These are phyloP conservation scores for Clepsis dumicolana DNA, from an alignment of 2,888 invertebrate genomes.

Conservation along the genomic window DNA sequence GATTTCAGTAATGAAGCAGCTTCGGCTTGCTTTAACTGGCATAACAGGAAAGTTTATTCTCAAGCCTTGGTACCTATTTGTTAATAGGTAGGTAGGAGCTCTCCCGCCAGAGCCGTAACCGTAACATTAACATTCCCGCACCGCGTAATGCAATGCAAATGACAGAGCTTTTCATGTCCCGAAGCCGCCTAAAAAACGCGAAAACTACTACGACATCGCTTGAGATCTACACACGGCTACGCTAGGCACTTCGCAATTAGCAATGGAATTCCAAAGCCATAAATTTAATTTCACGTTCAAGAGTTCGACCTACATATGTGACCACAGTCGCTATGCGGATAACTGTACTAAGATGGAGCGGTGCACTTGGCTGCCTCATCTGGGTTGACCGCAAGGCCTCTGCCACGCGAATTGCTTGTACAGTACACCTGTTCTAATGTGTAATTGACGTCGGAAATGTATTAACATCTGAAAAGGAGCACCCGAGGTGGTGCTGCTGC, in stretches of 20 bases:
- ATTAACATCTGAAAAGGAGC: constrained; percentile 12
- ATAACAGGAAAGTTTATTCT: not conserved
- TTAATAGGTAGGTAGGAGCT: not conserved
- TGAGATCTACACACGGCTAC: constrained; percentile 24
- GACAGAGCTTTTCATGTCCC: constrained; percentile 5
- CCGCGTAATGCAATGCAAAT: constrained; percentile 30
- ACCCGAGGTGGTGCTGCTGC: not conserved
- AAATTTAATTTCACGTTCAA: constrained; percentile 75
- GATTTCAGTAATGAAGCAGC: not conserved
- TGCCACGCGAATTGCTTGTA: constrained; percentile 44
- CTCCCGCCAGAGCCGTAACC: not conserved
- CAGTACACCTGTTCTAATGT: constrained; percentile 52
- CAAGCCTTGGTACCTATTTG: not conserved
- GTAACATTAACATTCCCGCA: constrained; percentile 2
- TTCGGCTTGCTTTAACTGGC: not conserved
- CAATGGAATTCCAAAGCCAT: constrained; percentile 68
- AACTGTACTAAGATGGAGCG: constrained; percentile 71
- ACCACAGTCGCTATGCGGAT: constrained; percentile 73
- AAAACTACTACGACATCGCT: constrained; percentile 9
- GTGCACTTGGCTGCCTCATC: constrained; percentile 60
- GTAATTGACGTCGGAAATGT: constrained; percentile 31
- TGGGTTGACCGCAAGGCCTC: constrained; percentile 74
- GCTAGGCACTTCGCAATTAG: constrained; percentile 60
- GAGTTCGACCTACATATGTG: constrained; percentile 75
- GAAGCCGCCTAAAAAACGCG: constrained; percentile 1